A percentile compares a stretch with the other conserved stretches of the same genome.
Evolutionary conservation across 2,888 invertebrate species (phyloP).

Genomic region (Epinotia bilunana): DNA sequence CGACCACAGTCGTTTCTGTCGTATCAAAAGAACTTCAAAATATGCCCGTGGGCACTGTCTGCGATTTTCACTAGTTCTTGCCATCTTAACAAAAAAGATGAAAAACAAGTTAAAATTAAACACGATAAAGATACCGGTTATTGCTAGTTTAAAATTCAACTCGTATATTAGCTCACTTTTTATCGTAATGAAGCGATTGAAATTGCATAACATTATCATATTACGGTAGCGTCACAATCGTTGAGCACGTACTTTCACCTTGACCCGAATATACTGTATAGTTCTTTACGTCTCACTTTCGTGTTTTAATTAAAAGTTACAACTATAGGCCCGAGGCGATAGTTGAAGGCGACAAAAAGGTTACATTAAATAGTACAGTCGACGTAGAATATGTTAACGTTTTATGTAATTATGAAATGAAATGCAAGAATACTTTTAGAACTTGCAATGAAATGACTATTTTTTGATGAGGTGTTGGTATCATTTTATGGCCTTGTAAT

Average conservation of each 20-base stretch:
- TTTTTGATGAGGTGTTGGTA: no score
- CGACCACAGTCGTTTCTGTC: no score
- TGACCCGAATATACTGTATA: constrained; percentile 25
- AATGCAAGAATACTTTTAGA: no score
- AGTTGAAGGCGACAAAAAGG: constrained; percentile 11
- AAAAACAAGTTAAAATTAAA: background rate
- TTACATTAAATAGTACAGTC: background rate
- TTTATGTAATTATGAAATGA: no score
- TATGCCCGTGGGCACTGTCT: no score
- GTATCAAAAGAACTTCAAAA: no score
- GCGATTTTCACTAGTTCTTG: no score
- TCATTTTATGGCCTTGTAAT: no score
- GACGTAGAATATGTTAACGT: no score
- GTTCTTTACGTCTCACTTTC: constrained; percentile 37
- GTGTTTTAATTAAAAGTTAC: constrained; percentile 32
- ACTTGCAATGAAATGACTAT: no score
- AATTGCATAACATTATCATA: constrained; percentile 40
- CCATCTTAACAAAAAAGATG: no score
- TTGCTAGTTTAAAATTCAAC: constrained; percentile 16
- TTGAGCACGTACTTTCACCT: constrained; percentile 42
- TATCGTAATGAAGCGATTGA: constrained; percentile 27
- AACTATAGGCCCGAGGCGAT: constrained; percentile 16
- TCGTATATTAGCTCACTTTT: constrained; percentile 2
- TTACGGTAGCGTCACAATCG: constrained; percentile 39
- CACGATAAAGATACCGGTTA: background rate